Evolutionary conservation across 2,888 invertebrate genomes (phyloP).

Genomic region (Tinea pellionella): DNA sequence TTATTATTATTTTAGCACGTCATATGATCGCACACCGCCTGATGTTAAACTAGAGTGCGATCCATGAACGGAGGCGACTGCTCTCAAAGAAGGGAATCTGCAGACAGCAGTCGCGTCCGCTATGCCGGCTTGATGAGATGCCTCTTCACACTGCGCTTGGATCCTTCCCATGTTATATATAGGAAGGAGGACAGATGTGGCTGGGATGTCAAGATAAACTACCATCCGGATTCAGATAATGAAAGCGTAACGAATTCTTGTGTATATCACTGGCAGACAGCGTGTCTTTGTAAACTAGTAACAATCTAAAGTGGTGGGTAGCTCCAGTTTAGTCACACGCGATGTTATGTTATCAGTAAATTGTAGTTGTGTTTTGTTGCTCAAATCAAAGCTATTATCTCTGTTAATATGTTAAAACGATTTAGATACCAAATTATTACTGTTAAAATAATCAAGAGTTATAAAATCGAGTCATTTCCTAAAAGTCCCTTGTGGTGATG

Average conservation of each 20-base stretch:
- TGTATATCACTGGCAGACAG: neutral
- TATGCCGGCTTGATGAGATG: too few relatives aligned
- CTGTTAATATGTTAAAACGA: too few relatives aligned
- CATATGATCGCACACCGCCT: too few relatives aligned
- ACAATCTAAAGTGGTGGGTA: neutral
- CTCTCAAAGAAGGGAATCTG: too few relatives aligned
- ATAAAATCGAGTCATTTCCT: neutral
- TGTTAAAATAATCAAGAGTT: neutral
- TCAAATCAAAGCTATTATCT: neutral
- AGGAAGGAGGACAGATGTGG: too few relatives aligned
- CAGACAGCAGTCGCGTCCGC: too few relatives aligned
- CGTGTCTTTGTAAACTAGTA: neutral
- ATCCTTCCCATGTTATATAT: too few relatives aligned
- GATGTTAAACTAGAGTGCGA: too few relatives aligned
- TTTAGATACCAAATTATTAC: neutral
- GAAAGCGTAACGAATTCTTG: neutral
- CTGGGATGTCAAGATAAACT: neutral
- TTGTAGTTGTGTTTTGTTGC: neutral
- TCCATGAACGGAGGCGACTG: too few relatives aligned
- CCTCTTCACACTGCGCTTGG: too few relatives aligned
- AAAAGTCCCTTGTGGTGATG: neutral
- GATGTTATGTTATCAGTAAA: neutral
- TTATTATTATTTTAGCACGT: too few relatives aligned
- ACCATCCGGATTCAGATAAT: neutral
- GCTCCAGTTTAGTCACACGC: neutral